Base-by-base conservation (phyloP, 1,140 invertebrate species). In the Pachypsylla venusta region DNA sequence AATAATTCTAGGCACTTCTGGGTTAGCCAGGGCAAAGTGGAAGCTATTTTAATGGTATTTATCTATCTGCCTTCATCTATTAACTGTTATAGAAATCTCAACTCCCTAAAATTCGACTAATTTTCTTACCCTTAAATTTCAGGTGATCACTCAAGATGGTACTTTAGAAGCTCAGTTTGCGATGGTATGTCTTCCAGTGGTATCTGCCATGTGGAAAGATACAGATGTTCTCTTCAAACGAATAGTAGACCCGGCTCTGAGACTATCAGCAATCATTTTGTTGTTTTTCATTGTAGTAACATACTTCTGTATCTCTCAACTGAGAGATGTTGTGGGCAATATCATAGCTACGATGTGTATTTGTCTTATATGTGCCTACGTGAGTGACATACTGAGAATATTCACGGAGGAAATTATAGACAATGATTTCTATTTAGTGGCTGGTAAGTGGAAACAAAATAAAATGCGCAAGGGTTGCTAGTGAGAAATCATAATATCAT, bases 281-380 rank as follows among this genome's bases (percentile, higher is more conserved):
- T 80, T 84, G 61, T 67, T 88, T n/a, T 67, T 82, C 1, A 80
- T 87, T 12, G 82, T 85, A 3, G 78, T 89, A n/a, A 78, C 88
- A 57, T 88, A 89, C 67, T 89, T 89, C 69, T 80, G 89, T 16
- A 71, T 90, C 61, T 85, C 85, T n/a, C 87, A 87, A 35, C 73
- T 90, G 53, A 72, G 85, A 64, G 86, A 90, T 74, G 71, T 89
- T 22, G 80, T 85, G 24, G 87, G 87, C 14, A 89, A 89, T 68
- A 88, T 89, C 63, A 79, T 89, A 27, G 87, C 84, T 0, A 88
- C 84, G 28, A 82, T 89, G 63, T 79, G 78, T 42, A 67, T 88
- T 19, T 88, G 86, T 64, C 72, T 89, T 35, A 81, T 88, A 64
- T 70, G 83, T 1, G 80, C 79, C 62, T 84, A 88, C 68, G 80